Conservation (phyloP, 1,140 invertebrate genomes). For the Drosophila mojavensis region DNA sequence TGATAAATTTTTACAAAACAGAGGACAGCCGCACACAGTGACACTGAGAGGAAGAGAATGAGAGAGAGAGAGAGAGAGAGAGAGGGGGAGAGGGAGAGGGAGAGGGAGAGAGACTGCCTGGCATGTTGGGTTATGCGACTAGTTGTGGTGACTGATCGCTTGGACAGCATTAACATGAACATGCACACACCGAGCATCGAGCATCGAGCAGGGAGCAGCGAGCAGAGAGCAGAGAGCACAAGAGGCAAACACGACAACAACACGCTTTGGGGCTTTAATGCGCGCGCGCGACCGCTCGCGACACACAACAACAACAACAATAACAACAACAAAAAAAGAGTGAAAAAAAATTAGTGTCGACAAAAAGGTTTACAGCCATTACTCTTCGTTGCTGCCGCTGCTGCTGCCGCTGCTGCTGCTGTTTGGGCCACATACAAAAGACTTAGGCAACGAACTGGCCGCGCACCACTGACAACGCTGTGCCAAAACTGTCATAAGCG, state of each 20-base stretch:
- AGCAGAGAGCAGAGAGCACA: conserved; percentile 5
- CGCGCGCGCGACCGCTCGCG: conserved; percentile 58
- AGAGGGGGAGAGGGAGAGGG: not conserved
- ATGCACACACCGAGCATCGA: conserved; percentile 43
- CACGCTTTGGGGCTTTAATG: conserved; percentile 73
- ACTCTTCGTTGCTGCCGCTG: conserved; percentile 61
- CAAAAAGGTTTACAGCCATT: conserved; percentile 83
- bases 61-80: not conserved
- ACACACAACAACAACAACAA: conserved; percentile 46
- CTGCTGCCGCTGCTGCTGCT: conserved; percentile 64
- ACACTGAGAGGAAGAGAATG: not conserved
- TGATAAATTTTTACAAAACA: conserved; percentile 84
- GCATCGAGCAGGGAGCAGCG: no score
- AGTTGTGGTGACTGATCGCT: conserved; percentile 77
- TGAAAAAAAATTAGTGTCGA: conserved; percentile 81
- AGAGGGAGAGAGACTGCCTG: not conserved
- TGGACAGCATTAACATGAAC: conserved; percentile 81
- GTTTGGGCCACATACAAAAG: conserved; percentile 74
- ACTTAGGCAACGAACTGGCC: conserved; percentile 74
- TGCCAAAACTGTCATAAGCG: conserved; percentile 81
- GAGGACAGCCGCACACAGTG: conserved; percentile 63
- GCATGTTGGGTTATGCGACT: conserved; percentile 18
- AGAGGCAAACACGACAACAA: conserved; percentile 45
- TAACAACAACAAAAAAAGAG: conserved; percentile 40
- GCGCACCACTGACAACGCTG: conserved; percentile 31